These are phyloP conservation scores for Cephalopterus ornatus DNA, from an alignment of 2,113 vertebrate genomes.

Conservation along the genomic window DNA sequence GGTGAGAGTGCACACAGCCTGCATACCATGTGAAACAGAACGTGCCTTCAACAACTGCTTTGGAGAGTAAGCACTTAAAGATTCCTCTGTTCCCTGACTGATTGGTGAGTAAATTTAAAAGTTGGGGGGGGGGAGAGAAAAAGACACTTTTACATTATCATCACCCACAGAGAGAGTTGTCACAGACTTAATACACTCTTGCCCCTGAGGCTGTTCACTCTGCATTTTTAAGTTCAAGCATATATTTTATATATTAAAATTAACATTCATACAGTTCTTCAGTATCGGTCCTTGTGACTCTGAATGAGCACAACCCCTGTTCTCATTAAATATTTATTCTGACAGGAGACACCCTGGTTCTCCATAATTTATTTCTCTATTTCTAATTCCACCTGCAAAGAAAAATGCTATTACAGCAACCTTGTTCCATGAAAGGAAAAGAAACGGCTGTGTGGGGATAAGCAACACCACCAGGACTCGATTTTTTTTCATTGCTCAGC, in stretches of 20 bases:
- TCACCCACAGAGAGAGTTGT: not conserved
- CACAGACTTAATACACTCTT: not conserved
- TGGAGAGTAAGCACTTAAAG: not conserved
- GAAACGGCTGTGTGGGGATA: not conserved
- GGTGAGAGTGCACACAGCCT: not conserved
- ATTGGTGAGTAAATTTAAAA: not conserved
- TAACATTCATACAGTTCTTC: not conserved
- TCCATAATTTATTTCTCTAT: slow-evolving; percentile 44
- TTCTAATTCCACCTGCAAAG: not conserved
- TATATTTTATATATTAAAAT: slow-evolving; percentile 27
- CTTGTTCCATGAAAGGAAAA: not conserved
- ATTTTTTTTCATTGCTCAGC: not conserved
- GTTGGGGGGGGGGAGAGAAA: not conserved
- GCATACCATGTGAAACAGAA: not conserved
- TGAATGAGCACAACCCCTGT: not conserved
- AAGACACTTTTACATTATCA: not conserved
- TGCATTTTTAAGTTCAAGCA: slow-evolving; percentile 5
- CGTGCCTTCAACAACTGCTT: not conserved
- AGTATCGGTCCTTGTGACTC: not conserved
- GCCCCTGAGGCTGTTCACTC: not conserved
- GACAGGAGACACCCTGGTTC: not conserved
- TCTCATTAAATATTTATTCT: slow-evolving; percentile 52
- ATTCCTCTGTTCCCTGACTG: not conserved
- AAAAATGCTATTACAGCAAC: not conserved
- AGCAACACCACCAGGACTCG: not conserved